Evolutionary conservation across 1,140 invertebrate species (phyloP), one percentile per base, ranked within the genome.

Genomic region (Chironomus tepperi): DNA sequence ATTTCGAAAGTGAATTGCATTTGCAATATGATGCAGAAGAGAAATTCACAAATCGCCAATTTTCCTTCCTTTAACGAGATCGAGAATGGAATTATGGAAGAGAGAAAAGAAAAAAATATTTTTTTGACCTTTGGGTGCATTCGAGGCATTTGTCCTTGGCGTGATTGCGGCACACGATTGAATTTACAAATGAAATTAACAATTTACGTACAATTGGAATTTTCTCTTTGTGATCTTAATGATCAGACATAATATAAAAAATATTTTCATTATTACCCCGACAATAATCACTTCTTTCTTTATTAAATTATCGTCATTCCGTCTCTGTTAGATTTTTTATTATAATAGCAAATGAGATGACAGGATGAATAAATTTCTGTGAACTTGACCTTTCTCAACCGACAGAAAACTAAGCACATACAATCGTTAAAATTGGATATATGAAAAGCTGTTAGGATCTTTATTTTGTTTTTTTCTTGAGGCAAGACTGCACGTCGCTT

Each of bases 1-100:
- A 70, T 70, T 70, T 70, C 16, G 18, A 70, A 70, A 70, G 65
- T 70, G 65, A 70, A 70, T 70, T 70, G 65, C n/a, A 67, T 47
- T 47, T 47, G 43, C 43, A 47, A 15, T 47, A 34, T 2, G 43
- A 47, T 47, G 43, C 1, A 1, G 19, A 21, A 70, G 65, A 70
- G 65, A 21, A 70, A 70, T 67, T 67, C n/a, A 67, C 1, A 18
- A 18, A 34, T 70, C 19, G 65, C 65, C 19, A 57, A 12, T 57
- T 57, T 57, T n/a, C n/a, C 8, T 57, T 57, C 47, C 10, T 12
- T 57, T 57, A 57, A 57, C 47, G 47, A 57, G n/a, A 10, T 57
- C n/a, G 7, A 57, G 47, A 34, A 34, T 34, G 24, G 24, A 34
- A 34, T 34, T 34, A 34, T 34, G 24, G 24, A 34, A 34, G 7